Evolutionary conservation across 2,797 vertebrate genomes (phyloP).

Genomic region (Tympanoctomys barrerae): DNA sequence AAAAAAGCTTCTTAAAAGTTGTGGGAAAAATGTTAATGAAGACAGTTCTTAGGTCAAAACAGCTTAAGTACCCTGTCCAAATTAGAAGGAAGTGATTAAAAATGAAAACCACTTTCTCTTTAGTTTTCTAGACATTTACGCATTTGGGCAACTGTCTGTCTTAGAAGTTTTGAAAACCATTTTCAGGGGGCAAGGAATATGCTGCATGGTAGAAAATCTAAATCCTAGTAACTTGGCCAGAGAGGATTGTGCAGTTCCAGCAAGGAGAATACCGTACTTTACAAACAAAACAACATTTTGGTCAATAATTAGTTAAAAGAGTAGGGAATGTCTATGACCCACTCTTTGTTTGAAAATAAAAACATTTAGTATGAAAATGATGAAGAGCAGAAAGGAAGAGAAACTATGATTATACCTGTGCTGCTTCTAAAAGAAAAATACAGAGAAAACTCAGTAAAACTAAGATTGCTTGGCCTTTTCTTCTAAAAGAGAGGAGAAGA

Average conservation of each 20-base stretch:
- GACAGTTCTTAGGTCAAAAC: conserved; percentile 4
- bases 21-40: conserved; percentile 6
- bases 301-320: neutral
- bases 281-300: neutral
- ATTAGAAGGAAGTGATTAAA: neutral
- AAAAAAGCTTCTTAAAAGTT: neutral
- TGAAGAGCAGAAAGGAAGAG: neutral
- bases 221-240: neutral
- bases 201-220: neutral
- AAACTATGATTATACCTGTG: neutral
- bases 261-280: neutral
- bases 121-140: neutral
- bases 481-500: neutral
- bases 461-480: neutral
- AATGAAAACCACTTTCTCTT: neutral
- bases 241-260: neutral
- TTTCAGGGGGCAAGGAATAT: neutral
- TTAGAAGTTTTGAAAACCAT: neutral
- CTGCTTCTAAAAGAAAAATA: neutral
- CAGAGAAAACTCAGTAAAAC: neutral
- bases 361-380: neutral
- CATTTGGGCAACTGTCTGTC: neutral
- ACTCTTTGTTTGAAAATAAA: neutral
- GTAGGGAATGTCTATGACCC: neutral
- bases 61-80: neutral